Base-by-base conservation (phyloP, 2,113 vertebrate genomes). In the Cynopterus brachyotis region DNA sequence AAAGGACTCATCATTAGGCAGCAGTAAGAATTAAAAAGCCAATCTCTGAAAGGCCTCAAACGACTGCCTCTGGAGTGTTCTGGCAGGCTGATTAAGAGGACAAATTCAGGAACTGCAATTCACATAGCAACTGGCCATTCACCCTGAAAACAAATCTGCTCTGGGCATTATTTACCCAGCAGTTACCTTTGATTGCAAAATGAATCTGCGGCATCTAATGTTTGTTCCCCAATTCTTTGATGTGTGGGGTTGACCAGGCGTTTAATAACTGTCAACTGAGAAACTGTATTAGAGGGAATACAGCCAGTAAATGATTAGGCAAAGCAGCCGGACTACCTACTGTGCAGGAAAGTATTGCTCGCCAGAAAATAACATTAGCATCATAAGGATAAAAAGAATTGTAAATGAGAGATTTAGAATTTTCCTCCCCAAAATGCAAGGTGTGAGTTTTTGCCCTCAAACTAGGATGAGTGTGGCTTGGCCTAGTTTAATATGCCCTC, bases 221-320 rank as follows among this genome's bases (percentile, higher is more conserved):
- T 89, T 64, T 87, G 62, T 85, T 89, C 91, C 67, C 50, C 26
- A 40, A 40, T 89, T 84, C 82, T 89, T 93, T 96, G 85, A 93
- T 93, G 73, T 26, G 69, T 95, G 60, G 45, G 89, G 92, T 86
- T 94, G 92, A 93, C 93, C 86, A 93, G 89, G 95, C 50, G 0
- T 96, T 97, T 98, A 97, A 93, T 93, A 95, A 93, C 79, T 95
- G 66, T 98, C 96, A 91, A 80, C 95, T 16, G 32, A 94, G 93
- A 76, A 87, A 87, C 67, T 85, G 20, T 80, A 42, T 96, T 89
- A 88, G 64, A 97, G 22, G 53, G 45, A 96, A 96, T 93, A 87
- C 32, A 95, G 91, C 93, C 93, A 89, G 59, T 79, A 72, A 75
- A 87, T 95, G 79, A 92, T 96, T 83, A 94, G 91, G 82, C 37